Percentiles rank a stretch among this genome's conserved stretches.
These are phyloP conservation scores for Drosophila saltans DNA, from an alignment of 1,140 invertebrate species.

Conservation along the genomic window DNA sequence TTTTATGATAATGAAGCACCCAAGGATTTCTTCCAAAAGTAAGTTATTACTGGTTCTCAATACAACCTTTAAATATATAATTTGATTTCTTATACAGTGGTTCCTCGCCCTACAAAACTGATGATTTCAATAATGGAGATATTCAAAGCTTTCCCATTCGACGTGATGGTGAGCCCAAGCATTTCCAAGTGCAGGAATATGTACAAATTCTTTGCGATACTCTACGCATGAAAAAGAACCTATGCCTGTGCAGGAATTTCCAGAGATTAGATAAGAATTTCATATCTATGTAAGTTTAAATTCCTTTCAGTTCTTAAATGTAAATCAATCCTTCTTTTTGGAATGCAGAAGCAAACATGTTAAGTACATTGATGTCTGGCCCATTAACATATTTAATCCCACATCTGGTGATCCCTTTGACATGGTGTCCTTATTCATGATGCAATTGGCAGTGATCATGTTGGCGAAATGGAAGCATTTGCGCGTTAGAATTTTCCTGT, in stretches of 20 bases:
- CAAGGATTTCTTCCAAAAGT: slow-evolving; percentile 89
- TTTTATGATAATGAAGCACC: slow-evolving; percentile 92
- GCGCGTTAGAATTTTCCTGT: slow-evolving; percentile 92
- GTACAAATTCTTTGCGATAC: slow-evolving; percentile 94
- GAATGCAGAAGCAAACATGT: slow-evolving; percentile 85
- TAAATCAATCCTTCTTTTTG: not conserved
- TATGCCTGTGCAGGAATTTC: slow-evolving; percentile 97
- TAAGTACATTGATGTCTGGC: slow-evolving; percentile 98
- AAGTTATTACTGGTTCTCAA: slow-evolving; percentile 29
- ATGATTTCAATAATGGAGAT: slow-evolving; percentile 81
- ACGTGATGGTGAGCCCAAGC: slow-evolving; percentile 63
- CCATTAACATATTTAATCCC: slow-evolving; percentile 93
- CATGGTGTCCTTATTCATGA: slow-evolving; percentile 95
- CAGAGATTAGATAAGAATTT: slow-evolving; percentile 90
- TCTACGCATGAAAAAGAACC: slow-evolving; percentile 96
- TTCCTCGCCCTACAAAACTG: slow-evolving; percentile 84
- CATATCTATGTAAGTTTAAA: slow-evolving; percentile 86
- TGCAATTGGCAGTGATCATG: slow-evolving; percentile 99
- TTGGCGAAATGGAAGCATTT: slow-evolving; percentile 92
- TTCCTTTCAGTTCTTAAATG: not conserved
- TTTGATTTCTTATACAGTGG: slow-evolving; percentile 55
- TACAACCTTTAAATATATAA: not conserved
- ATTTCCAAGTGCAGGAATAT: slow-evolving; percentile 88
- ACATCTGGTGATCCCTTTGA: slow-evolving; percentile 91
- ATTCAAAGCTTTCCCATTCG: slow-evolving; percentile 83